phyloP scores from a whole-genome alignment of 2,797 vertebrate genomes.

The Lindbergichthys nudifrons region DNA sequence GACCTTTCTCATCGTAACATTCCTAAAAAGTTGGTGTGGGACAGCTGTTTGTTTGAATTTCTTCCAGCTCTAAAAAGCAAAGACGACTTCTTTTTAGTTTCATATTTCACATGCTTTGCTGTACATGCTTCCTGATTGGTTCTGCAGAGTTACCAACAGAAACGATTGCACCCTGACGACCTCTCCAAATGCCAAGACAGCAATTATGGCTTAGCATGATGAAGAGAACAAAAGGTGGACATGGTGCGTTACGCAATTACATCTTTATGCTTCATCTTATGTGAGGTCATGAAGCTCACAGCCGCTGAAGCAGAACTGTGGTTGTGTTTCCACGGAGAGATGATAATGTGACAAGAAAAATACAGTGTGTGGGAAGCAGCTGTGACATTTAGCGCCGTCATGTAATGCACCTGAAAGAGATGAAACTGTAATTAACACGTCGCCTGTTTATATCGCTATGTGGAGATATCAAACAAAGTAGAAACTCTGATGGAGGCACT shows the following conservation, averaged over 20 bases:
- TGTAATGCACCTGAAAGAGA: conserved; percentile 43
- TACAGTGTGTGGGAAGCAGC: conserved; percentile 46
- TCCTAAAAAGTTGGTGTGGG: conserved; percentile 8
- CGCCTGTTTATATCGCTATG: background rate
- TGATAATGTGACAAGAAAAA: conserved; percentile 61
- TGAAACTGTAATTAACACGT: conserved; percentile 43
- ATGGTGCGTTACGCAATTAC: conserved; percentile 42
- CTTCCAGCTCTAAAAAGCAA: background rate
- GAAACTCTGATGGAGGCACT: background rate
- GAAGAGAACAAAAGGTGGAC: conserved; percentile 37
- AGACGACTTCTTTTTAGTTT: background rate
- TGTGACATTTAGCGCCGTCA: conserved; percentile 47
- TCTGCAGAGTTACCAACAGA: conserved; percentile 12
- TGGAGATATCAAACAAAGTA: conserved; percentile 16
- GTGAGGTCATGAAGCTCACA: conserved; percentile 22
- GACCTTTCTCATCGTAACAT: conserved; percentile 10
- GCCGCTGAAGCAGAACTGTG: conserved; percentile 26
- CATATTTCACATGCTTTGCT: background rate
- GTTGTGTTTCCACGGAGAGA: conserved; percentile 17
- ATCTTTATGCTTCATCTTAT: conserved; percentile 19
- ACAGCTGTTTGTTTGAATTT: background rate
- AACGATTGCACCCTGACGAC: conserved; percentile 27
- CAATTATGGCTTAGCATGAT: conserved; percentile 49
- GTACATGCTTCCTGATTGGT: background rate
- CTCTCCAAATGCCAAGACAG: conserved; percentile 22